Conservation (phyloP, 2,797 vertebrate species). For the Pseudomugil gertrudae region DNA sequence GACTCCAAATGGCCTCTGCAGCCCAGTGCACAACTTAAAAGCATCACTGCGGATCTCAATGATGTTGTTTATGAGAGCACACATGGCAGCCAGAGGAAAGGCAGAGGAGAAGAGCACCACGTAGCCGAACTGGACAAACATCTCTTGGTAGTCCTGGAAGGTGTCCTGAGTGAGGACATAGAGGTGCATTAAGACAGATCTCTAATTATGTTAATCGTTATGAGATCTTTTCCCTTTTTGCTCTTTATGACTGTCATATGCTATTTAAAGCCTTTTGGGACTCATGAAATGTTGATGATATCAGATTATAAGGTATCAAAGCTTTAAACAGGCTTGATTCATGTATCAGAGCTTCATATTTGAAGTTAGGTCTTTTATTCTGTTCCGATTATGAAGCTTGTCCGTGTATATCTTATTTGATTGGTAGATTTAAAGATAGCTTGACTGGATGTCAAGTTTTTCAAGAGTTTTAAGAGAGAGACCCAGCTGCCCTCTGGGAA, state of each 20-base stretch:
- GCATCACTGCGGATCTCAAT: slow-evolving; percentile 97
- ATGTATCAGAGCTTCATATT: neutral
- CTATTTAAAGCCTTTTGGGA: neutral
- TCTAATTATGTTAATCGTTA: no score
- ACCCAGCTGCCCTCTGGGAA: no score
- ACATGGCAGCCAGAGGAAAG: slow-evolving; percentile 95
- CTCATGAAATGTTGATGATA: neutral
- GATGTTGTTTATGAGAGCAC: slow-evolving; percentile 95
- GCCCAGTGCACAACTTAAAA: slow-evolving; percentile 95
- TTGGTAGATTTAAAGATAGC: neutral
- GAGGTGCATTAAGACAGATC: neutral
- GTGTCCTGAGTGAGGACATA: slow-evolving; percentile 85
- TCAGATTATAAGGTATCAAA: neutral
- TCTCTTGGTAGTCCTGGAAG: slow-evolving; percentile 97
- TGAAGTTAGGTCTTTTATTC: neutral
- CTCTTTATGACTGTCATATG: neutral
- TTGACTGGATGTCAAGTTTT: neutral
- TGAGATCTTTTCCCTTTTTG: no score
- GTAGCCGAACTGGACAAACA: slow-evolving; percentile 98
- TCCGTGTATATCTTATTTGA: neutral
- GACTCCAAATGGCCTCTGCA: slow-evolving; percentile 93
- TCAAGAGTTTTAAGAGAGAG: neutral
- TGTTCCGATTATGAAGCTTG: neutral
- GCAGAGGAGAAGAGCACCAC: slow-evolving; percentile 97
- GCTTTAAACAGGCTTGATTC: neutral